Evolutionary conservation across 2,113 vertebrate genomes (phyloP).

Genomic region (Telmatochromis sp.): DNA sequence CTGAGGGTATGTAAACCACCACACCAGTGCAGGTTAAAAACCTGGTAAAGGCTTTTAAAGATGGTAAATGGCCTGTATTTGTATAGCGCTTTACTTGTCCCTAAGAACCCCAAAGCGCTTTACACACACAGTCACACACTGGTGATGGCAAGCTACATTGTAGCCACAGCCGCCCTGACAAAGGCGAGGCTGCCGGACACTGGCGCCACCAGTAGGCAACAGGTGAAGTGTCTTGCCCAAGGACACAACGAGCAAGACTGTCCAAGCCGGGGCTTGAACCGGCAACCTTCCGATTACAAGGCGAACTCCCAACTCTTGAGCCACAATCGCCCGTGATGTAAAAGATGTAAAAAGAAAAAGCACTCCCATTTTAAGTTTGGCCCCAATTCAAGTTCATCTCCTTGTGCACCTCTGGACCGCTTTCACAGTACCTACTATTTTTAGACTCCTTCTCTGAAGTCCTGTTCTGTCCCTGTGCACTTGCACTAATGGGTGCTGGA

Average conservation of each 20-base stretch:
- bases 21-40: not conserved
- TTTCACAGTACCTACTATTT: not conserved
- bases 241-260: not conserved
- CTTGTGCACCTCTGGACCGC: fast-evolving
- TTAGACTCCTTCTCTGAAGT: not conserved
- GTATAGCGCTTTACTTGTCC: not conserved
- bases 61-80: not conserved
- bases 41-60: not conserved
- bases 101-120: not conserved
- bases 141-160: not conserved
- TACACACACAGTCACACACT: not conserved
- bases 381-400: not conserved
- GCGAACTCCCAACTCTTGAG: not conserved
- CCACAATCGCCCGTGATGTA: fast-evolving
- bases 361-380: not conserved
- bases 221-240: not conserved
- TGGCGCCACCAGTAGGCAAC: not conserved
- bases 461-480: not conserved
- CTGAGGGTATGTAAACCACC: not conserved
- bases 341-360: not conserved
- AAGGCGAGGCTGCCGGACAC: no score
- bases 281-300: fast-evolving
- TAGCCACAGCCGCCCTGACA: no score
- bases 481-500: not conserved
- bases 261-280: not conserved